Evolutionary conservation across 2,888 invertebrate genomes (phyloP).

Genomic region (Stratiomys singularior): DNA sequence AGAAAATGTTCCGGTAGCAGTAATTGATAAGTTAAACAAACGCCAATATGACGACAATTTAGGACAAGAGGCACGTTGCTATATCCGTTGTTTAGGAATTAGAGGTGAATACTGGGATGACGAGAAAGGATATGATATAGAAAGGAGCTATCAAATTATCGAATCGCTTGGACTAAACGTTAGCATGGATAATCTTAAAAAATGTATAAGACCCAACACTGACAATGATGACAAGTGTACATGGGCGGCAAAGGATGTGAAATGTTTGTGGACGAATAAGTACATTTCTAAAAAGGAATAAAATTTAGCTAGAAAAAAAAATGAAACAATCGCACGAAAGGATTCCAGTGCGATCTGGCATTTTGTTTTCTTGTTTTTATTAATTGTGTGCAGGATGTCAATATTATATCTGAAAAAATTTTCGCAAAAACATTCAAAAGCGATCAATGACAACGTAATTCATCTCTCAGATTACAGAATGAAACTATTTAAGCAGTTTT

Average conservation of each 20-base stretch:
- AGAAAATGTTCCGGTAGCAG: not conserved
- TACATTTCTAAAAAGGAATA: slow-evolving; percentile 1
- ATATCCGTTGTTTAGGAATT: not conserved
- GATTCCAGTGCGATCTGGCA: too few species aligned
- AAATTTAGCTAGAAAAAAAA: not conserved
- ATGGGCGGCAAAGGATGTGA: not conserved
- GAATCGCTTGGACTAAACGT: not conserved
- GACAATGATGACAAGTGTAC: not conserved
- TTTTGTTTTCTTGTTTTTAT: too few species aligned
- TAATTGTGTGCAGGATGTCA: too few species aligned
- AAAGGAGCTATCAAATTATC: not conserved
- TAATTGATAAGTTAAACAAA: not conserved
- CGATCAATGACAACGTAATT: too few species aligned
- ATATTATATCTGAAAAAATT: too few species aligned
- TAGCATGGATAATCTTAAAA: not conserved
- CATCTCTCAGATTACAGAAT: too few species aligned
- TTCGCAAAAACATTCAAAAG: too few species aligned
- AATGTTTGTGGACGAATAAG: not conserved
- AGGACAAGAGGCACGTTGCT: not conserved
- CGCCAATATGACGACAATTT: not conserved
- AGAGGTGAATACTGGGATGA: not conserved
- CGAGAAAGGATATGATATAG: not conserved
- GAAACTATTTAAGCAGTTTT: too few species aligned
- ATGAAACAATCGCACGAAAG: too few species aligned
- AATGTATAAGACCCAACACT: not conserved